A percentile compares a stretch with the other conserved stretches of the same genome.
phyloP scores from a whole-genome alignment of 1,140 invertebrate species.

The Heliconius melpomene region DNA sequence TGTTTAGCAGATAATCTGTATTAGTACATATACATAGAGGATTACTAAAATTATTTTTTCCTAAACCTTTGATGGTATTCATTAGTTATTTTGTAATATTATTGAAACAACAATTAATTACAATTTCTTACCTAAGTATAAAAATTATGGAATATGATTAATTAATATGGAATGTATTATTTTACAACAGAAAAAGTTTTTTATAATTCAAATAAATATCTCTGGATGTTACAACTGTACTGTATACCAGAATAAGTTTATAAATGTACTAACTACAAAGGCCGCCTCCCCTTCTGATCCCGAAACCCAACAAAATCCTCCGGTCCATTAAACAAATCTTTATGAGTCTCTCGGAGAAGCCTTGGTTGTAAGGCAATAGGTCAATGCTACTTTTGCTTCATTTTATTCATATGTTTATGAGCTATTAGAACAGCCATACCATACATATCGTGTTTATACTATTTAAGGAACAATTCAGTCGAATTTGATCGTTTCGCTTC shows the following conservation, averaged over 20 bases:
- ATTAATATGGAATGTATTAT: too few species aligned
- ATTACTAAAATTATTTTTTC: too few species aligned
- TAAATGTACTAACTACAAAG: not conserved
- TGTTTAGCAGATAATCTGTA: too few species aligned
- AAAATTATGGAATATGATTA: too few species aligned
- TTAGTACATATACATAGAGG: too few species aligned
- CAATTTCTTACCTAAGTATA: too few species aligned
- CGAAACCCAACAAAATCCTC: slow-evolving; percentile 49
- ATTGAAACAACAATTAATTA: too few species aligned
- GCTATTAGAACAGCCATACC: slow-evolving; percentile 27
- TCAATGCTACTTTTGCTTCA: slow-evolving; percentile 50
- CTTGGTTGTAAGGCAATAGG: slow-evolving; percentile 57
- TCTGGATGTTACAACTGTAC: not conserved
- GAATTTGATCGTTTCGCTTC: slow-evolving; percentile 23
- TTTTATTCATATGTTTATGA: slow-evolving; percentile 44
- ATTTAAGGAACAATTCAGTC: slow-evolving; percentile 9
- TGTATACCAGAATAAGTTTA: not conserved
- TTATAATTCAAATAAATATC: not conserved
- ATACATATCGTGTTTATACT: slow-evolving; percentile 24
- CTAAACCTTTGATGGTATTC: too few species aligned
- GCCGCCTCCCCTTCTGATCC: slow-evolving; percentile 28
- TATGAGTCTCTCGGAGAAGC: slow-evolving; percentile 51
- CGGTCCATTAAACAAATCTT: slow-evolving; percentile 63
- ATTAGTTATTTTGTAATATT: too few species aligned
- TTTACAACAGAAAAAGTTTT: too few species aligned